Evolutionary conservation across 30 jellyfish, hydroid and myxozoan genomes (phyloP).

Genomic region (Aurelia sp.): DNA sequence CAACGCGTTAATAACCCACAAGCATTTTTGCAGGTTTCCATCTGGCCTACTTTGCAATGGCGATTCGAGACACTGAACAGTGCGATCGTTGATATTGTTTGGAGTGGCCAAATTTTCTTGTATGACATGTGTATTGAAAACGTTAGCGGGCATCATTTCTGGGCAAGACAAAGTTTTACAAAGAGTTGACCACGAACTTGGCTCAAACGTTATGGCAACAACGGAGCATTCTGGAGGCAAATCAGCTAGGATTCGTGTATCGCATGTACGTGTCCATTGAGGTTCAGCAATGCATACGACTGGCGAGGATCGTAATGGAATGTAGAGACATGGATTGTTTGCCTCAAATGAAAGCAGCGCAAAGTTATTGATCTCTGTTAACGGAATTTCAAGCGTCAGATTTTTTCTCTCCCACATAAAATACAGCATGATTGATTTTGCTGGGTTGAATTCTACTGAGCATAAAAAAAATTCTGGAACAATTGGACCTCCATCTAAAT

Average conservation of each 20-base stretch:
- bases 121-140: conserved; percentile 39
- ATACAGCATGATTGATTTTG: no score
- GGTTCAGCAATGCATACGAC: no score
- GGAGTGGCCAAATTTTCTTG: conserved; percentile 12
- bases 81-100: background rate
- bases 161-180: conserved; percentile 28
- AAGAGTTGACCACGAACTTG: conserved; percentile 10
- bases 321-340: background rate
- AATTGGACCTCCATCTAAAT: no score
- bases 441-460: no score
- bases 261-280: no score
- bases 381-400: background rate
- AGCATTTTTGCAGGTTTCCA: background rate
- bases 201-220: conserved; percentile 31
- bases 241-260: no score
- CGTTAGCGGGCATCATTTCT: conserved; percentile 43
- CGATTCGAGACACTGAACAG: background rate
- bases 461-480: no score
- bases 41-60: background rate
- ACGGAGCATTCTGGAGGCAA: conserved; percentile 24
- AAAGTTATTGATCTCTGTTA: conserved; percentile 12
- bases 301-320: no score
- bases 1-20: conserved; percentile 49
- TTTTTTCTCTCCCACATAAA: no score
- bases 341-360: conserved; percentile 7